Percentiles rank a stretch among this genome's conserved stretches.
Conservation (phyloP, 2,797 vertebrate genomes). For the Oreonectes daqikongensis region DNA sequence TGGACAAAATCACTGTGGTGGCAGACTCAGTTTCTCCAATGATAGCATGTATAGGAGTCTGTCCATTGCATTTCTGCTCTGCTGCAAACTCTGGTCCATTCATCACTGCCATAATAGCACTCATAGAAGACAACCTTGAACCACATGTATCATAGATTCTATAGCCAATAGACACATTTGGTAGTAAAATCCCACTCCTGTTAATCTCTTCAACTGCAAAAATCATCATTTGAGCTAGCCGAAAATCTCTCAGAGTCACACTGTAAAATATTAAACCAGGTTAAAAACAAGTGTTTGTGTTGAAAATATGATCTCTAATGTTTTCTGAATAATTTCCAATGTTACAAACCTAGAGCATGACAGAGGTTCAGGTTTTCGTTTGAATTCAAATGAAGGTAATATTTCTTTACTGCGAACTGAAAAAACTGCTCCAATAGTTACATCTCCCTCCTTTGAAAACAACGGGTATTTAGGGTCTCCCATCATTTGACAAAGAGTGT, state of each 20-base stretch:
- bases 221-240: conserved; percentile 76
- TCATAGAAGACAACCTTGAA: conserved; percentile 71
- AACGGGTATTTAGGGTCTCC: conserved; percentile 39
- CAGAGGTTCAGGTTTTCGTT: conserved; percentile 65
- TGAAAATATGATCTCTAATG: neutral
- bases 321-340: neutral
- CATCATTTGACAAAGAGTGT: conserved; percentile 63
- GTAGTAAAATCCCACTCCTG: conserved; percentile 67
- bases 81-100: conserved; percentile 61
- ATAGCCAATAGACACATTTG: conserved; percentile 74
- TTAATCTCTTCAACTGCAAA: conserved; percentile 79
- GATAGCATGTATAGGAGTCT: conserved; percentile 69
- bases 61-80: conserved; percentile 61
- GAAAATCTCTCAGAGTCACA: conserved; percentile 74
- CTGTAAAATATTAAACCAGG: conserved; percentile 51
- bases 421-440: conserved; percentile 49
- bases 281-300: neutral
- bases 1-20: conserved; percentile 72
- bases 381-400: conserved; percentile 63
- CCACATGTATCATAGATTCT: conserved; percentile 77
- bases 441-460: conserved; percentile 45
- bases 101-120: conserved; percentile 71
- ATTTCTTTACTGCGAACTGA: conserved; percentile 60
- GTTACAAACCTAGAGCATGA: conserved; percentile 70
- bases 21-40: conserved; percentile 78